Base-by-base conservation (phyloP, 2,113 vertebrate genomes). In the Microcebus griseorufus region DNA sequence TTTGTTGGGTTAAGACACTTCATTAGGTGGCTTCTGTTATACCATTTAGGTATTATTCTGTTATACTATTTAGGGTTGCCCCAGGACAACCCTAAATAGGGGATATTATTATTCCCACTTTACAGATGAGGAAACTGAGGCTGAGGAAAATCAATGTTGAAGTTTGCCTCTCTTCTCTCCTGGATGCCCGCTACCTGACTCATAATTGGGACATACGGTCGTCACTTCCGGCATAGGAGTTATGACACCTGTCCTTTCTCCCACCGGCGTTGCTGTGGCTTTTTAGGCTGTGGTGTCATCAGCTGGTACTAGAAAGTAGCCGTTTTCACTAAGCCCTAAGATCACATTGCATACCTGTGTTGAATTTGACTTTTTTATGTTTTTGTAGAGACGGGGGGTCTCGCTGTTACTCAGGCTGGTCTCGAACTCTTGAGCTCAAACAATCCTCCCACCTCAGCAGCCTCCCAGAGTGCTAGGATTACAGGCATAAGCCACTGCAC, bases 171-270 rank as follows among this genome's bases (percentile, higher is more conserved):
- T 90, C 69, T 72, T 20, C 62, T 78, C 27, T 60, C 11, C 9
- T 27, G 11, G 29, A 3, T 2, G 17, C 45, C 6, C 8, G 45
- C 78, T 39, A n/a, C 27, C 18, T 9, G n/a, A 9, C 4, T 2
- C 27, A 8, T 0, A 2, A 42, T 51, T n/a, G 79, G 83, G 48
- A 51, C 18, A 42, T 3, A 6, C 14, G 4, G 29, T 9, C 1
- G 1, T 55, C 16, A 8, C n/a, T 18, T 65, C 60, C n/a, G 11
- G 9, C 10, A 9, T 5, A 20, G 18, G 39, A 34, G 20, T 23
- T 13, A 3, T 58, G 2, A 0, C 0, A 1, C 48, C 18, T 80
- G 69, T 67, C 29, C 60, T 48, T 70, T 37, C n/a, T 90, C 18
- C 27, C 23, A n/a, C 22, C 16, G 1, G 4, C 3, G 2, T 17